These are phyloP conservation scores for Endomychus coccineus DNA, from an alignment of 2,888 invertebrate genomes.

Conservation along the genomic window DNA sequence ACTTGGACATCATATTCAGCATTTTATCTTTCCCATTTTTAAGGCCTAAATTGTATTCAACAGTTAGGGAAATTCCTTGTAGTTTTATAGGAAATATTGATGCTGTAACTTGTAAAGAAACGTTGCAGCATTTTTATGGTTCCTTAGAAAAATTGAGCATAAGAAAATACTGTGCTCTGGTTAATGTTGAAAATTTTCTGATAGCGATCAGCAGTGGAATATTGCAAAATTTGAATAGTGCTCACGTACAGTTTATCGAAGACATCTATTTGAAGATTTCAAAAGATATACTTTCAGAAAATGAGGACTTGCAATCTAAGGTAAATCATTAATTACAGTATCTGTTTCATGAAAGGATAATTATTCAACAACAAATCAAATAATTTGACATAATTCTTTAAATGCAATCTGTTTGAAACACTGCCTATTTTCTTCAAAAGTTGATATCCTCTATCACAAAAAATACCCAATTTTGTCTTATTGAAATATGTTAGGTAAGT, in stretches of 20 bases:
- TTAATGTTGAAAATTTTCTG: conserved; percentile 24
- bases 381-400: no score
- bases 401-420: neutral
- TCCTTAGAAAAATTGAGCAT: conserved; percentile 19
- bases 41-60: conserved; percentile 20
- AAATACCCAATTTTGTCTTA: neutral
- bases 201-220: conserved; percentile 27
- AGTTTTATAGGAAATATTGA: conserved; percentile 24
- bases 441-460: neutral
- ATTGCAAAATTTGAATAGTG: conserved; percentile 21
- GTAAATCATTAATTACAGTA: conserved; percentile 20
- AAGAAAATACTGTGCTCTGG: conserved; percentile 22
- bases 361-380: no score
- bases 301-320: conserved; percentile 16
- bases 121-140: conserved; percentile 24
- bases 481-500: no score
- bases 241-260: conserved; percentile 26
- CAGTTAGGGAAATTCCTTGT: conserved; percentile 23
- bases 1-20: conserved; percentile 31
- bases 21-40: conserved; percentile 27
- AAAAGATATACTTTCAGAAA: conserved; percentile 18
- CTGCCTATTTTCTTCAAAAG: neutral
- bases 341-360: neutral
- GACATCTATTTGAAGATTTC: conserved; percentile 25
- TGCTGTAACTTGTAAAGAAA: conserved; percentile 21